Percentiles rank a stretch among this genome's conserved stretches.
phyloP scores from a whole-genome alignment of 2,797 vertebrate species.

The Tolypeutes matacus region DNA sequence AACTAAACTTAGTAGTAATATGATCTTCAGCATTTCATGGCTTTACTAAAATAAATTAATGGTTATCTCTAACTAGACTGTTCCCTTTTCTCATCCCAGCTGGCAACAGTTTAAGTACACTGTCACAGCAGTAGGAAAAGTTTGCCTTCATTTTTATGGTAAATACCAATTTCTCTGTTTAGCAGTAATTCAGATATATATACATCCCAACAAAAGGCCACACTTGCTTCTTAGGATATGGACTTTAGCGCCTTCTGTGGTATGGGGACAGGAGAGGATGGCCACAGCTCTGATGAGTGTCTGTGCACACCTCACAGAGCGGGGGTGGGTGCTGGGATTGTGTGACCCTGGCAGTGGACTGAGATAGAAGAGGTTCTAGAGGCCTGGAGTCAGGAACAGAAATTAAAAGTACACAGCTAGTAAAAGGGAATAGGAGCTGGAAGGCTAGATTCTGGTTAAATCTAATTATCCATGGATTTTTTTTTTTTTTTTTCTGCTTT shows the following conservation, averaged over 20 bases:
- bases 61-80: not conserved
- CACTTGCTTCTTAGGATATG: not conserved
- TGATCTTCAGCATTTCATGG: conserved; percentile 33
- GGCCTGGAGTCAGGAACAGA: not conserved
- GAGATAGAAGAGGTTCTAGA: not conserved
- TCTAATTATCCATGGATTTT: not conserved
- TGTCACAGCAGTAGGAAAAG: not conserved
- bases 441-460: conserved; percentile 7
- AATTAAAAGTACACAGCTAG: not conserved
- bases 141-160: not conserved
- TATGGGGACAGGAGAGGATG: rapidly evolving
- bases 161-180: not conserved
- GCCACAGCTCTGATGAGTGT: not conserved
- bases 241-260: not conserved
- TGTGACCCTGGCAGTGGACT: not conserved
- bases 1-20: not conserved
- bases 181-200: not conserved
- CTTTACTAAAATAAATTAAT: conserved; percentile 18
- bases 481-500: conserved; percentile 27
- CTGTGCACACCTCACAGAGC: not conserved
- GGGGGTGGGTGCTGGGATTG: not conserved
- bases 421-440: not conserved
- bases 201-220: not conserved
- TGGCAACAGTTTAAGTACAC: not conserved
- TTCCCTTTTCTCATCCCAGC: not conserved